phyloP scores from a whole-genome alignment of 2,888 invertebrate genomes.

The Strigamia transsilvanica region DNA sequence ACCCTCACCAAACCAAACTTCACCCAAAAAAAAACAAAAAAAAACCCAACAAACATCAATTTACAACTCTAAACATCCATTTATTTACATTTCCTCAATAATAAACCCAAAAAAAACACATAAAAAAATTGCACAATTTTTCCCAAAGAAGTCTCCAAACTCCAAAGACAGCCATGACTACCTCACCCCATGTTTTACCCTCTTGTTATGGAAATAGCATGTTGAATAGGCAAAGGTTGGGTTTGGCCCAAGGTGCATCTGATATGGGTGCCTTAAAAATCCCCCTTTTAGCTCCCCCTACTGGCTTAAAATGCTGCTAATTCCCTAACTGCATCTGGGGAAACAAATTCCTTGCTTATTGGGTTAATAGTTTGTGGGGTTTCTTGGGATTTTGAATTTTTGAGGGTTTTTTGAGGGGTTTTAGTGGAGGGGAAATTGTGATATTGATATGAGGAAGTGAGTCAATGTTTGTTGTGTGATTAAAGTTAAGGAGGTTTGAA shows the following conservation, averaged over 20 bases:
- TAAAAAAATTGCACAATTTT: background rate
- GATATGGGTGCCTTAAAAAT: background rate
- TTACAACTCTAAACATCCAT: background rate
- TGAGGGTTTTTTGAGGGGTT: too few species aligned
- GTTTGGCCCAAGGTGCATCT: constrained; percentile 25
- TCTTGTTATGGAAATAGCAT: constrained; percentile 21
- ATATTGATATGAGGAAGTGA: background rate
- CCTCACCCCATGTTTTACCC: constrained; percentile 17
- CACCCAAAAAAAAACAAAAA: background rate
- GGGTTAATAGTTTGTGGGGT: background rate
- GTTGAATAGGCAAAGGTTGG: constrained; percentile 8
- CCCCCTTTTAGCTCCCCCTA: background rate
- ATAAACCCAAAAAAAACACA: background rate
- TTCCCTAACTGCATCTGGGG: constrained; percentile 1
- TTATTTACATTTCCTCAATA: background rate
- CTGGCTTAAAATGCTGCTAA: constrained; percentile 3
- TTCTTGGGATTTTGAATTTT: too few species aligned
- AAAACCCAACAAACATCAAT: background rate
- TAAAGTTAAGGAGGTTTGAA: too few species aligned
- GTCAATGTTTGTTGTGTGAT: background rate
- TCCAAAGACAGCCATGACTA: background rate
- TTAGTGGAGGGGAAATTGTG: background rate
- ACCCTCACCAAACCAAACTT: background rate
- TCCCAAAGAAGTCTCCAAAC: background rate
- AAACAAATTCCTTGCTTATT: background rate